Conservation (phyloP, 2,888 invertebrate species). For the Brachypalpus laphriformis region DNA sequence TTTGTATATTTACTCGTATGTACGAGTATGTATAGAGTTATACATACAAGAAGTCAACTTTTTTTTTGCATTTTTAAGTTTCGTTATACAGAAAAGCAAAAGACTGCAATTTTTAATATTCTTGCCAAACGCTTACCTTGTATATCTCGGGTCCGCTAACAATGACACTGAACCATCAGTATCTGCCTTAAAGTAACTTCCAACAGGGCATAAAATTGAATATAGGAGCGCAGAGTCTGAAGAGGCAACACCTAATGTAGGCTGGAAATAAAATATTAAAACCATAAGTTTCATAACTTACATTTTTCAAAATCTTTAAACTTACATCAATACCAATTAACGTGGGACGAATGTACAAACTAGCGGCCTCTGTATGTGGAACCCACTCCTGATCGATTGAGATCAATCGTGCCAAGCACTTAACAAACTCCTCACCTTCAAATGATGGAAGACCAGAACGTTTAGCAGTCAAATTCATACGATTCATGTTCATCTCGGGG, state of each 20-base stretch:
- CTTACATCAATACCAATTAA: constrained; percentile 98
- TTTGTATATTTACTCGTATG: too few species aligned
- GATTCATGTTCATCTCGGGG: constrained; percentile 96
- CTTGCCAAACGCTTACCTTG: constrained; percentile 79
- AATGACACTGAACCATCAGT: constrained; percentile 89
- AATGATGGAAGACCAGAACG: constrained; percentile 95
- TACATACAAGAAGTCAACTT: too few species aligned
- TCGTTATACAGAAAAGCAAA: too few species aligned
- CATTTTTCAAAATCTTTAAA: constrained; percentile 72
- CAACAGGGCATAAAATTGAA: constrained; percentile 96
- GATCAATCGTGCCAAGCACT: constrained; percentile 92
- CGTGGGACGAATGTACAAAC: constrained; percentile 97
- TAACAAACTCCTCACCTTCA: constrained; percentile 92
- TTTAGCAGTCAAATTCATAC: constrained; percentile 94
- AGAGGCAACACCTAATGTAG: constrained; percentile 94
- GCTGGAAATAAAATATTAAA: constrained; percentile 84
- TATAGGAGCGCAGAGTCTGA: constrained; percentile 95
- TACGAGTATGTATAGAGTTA: too few species aligned
- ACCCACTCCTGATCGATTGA: constrained; percentile 99
- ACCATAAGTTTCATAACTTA: background rate
- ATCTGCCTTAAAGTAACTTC: constrained; percentile 92
- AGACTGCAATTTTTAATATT: background rate
- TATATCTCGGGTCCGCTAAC: constrained; percentile 94
- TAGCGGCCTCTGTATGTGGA: constrained; percentile 94
- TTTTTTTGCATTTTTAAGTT: too few species aligned